phyloP scores from a whole-genome alignment of 2,797 vertebrate genomes.

The Scolopax bukidnonensis region DNA sequence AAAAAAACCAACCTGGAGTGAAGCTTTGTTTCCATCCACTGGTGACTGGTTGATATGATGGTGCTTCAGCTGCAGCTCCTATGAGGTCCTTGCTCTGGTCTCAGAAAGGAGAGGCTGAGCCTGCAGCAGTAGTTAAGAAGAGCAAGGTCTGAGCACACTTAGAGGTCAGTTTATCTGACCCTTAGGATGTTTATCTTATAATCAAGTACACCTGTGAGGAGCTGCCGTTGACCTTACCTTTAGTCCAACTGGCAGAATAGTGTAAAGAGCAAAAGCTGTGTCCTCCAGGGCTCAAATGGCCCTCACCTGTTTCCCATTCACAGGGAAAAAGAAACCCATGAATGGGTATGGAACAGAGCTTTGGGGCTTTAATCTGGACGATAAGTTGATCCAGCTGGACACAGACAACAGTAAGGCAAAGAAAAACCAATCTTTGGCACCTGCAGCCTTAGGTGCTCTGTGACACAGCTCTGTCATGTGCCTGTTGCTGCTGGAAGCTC shows the following conservation, averaged over 20 bases:
- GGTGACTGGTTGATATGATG: rapidly evolving
- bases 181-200: not conserved
- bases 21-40: not conserved
- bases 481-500: constrained; percentile 5
- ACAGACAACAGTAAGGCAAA: not conserved
- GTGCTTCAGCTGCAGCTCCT: not conserved
- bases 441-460: not conserved
- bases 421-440: not conserved
- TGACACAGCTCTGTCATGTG: not conserved
- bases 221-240: not conserved
- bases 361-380: not conserved
- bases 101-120: rapidly evolving
- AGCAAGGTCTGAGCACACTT: rapidly evolving
- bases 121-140: rapidly evolving
- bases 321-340: not conserved
- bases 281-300: not conserved
- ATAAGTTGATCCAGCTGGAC: not conserved
- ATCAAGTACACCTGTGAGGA: not conserved
- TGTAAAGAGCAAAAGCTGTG: not conserved
- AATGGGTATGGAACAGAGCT: not conserved
- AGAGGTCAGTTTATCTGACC: too few species aligned
- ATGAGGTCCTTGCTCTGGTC: rapidly evolving
- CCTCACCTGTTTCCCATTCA: not conserved
- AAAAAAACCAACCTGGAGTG: not conserved
- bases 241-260: not conserved